phyloP scores from a whole-genome alignment of 2,888 invertebrate genomes.

The Diplazon laetatorius region DNA sequence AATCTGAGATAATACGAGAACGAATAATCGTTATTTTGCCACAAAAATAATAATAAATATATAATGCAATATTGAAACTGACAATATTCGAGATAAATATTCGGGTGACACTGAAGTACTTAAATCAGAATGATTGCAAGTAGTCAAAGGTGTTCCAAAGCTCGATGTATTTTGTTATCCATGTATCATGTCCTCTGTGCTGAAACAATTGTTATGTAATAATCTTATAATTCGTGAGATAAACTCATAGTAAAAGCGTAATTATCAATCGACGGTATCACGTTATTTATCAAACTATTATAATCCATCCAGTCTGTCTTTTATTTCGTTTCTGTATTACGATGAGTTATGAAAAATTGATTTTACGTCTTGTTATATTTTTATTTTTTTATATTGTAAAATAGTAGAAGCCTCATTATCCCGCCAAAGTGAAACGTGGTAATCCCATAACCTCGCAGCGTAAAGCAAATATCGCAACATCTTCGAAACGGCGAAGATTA shows the following conservation, averaged over 20 bases:
- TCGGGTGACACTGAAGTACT: conserved; percentile 61
- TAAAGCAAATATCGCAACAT: too few species aligned
- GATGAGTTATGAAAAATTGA: too few species aligned
- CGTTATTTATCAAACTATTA: not conserved
- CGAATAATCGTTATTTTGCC: conserved; percentile 1
- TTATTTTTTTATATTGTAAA: too few species aligned
- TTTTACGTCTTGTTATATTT: too few species aligned
- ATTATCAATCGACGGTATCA: not conserved
- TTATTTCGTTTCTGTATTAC: too few species aligned
- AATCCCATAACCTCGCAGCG: too few species aligned
- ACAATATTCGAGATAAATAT: conserved; percentile 45
- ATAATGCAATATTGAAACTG: conserved; percentile 28
- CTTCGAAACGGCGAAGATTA: too few species aligned
- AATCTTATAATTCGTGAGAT: not conserved
- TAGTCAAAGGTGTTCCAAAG: conserved; percentile 55
- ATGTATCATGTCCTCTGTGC: conserved; percentile 37
- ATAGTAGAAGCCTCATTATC: too few species aligned
- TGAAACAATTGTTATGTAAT: conserved; percentile 27
- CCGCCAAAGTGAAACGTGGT: too few species aligned
- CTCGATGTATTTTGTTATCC: conserved; percentile 60
- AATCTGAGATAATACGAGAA: not conserved
- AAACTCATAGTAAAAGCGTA: conserved; percentile 2
- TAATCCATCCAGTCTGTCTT: not conserved
- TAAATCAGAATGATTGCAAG: conserved; percentile 60
- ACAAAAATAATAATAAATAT: too few species aligned